Evolutionary conservation across 2,888 invertebrate genomes (phyloP), one percentile per base, ranked within the genome.

Genomic region (Epinotia demarniana): DNA sequence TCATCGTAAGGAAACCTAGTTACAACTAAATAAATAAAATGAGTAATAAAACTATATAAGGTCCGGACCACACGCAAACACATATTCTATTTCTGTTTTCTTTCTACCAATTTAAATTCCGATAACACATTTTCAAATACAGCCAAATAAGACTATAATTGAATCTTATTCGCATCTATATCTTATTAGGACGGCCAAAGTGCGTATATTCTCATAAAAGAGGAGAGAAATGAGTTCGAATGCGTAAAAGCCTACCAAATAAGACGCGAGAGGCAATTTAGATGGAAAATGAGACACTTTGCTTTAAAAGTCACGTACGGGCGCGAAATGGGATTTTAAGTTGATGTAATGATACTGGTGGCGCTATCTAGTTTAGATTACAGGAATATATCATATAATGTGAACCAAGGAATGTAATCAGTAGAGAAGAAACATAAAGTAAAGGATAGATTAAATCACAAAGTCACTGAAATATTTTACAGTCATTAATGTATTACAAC

Each of bases 181-280:
- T 87, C 89, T 87, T 88, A 90, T 88, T 89, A 81, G 88, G 85
- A 80, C 82, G 81, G 79, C 82, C 74, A 85, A 85, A 81, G 83
- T 83, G 83, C 86, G 88, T 91, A 87, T 81, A 87, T 91, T 89
- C 91, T 89, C 87, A 89, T 91, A 87, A 89, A 89, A 83, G 81
- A 82, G 78, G 80, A 80, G 72, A 87, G 85, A 89, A 91, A 92
- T 89, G 90, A 92, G 90, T 92, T 91, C 89, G 90, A 92, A 93
- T 90, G 91, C 83, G 85, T 84, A 79, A 83, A 84, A 86, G 83
- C 84, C 84, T 83, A 83, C 83, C 80, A 86, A 92, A 88, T 91
- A 89, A 92, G 92, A 91, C 89, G 91, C 89, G 87, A 90, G 87
- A 85, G 83, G 90, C 88, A 92, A 92, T 92, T 92, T 90, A 82